Percentiles rank a stretch among this genome's conserved stretches.
Conservation (phyloP, 2,888 invertebrate species). For the Omphaloscelis lunosa region DNA sequence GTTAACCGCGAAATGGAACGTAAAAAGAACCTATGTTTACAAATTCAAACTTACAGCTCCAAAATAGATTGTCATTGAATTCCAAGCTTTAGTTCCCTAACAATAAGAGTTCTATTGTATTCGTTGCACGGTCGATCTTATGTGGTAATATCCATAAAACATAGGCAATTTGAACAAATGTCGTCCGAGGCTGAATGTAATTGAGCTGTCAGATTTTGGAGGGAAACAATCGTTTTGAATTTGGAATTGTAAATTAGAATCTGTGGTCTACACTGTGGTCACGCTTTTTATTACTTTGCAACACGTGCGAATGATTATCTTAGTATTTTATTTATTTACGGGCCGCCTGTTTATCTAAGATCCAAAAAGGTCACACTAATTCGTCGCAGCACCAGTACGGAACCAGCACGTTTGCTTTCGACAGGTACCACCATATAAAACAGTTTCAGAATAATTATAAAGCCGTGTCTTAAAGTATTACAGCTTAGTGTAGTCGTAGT, state of each 20-base stretch:
- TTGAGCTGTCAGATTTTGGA: conserved; percentile 87
- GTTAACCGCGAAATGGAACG: conserved; percentile 88
- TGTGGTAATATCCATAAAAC: conserved; percentile 73
- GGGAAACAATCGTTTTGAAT: conserved; percentile 75
- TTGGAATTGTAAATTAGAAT: conserved; percentile 53
- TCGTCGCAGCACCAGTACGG: background rate
- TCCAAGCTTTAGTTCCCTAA: conserved; percentile 56
- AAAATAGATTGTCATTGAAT: conserved; percentile 50
- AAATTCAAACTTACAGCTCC: conserved; percentile 58
- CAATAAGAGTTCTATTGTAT: conserved; percentile 36
- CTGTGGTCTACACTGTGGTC: conserved; percentile 33
- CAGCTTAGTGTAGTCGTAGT: background rate
- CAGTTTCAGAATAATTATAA: background rate
- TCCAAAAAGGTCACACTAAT: background rate
- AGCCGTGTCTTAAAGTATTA: background rate
- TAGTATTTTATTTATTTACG: background rate
- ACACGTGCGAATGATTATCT: background rate
- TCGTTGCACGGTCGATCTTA: conserved; percentile 27
- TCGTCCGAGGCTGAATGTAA: conserved; percentile 83
- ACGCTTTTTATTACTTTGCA: background rate
- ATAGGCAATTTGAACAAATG: conserved; percentile 89
- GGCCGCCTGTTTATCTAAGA: background rate
- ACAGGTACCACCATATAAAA: background rate
- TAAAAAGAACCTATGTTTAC: conserved; percentile 79
- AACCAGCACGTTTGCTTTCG: background rate